These are phyloP conservation scores for Myioborus miniatus DNA, from an alignment of 2,797 vertebrate species.

Conservation along the genomic window DNA sequence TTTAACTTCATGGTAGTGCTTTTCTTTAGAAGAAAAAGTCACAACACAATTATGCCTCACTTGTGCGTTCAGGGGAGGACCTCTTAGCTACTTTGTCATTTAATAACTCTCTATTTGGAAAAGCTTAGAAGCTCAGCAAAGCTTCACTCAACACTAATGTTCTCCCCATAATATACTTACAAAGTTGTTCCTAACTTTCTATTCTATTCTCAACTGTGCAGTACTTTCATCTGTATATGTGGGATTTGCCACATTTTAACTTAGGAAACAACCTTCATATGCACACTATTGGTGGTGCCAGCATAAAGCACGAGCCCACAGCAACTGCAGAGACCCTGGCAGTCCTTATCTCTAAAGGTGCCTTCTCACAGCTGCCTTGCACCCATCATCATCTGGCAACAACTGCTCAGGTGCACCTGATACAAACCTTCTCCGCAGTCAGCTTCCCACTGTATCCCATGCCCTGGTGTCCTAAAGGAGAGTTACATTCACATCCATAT, in stretches of 20 bases:
- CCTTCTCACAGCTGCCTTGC: background rate
- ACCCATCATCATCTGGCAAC: background rate
- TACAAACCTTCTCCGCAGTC: background rate
- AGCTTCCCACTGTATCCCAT: background rate
- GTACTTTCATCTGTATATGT: background rate
- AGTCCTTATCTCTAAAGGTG: too few species aligned
- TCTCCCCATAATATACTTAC: background rate
- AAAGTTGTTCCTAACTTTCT: background rate
- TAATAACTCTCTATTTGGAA: fast-evolving
- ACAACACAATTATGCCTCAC: background rate
- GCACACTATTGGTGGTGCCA: background rate
- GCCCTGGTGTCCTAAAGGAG: background rate
- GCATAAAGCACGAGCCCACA: background rate
- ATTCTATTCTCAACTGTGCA: background rate
- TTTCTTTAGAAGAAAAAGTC: background rate
- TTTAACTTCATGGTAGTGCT: background rate
- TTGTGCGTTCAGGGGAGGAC: background rate
- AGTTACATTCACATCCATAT: fast-evolving
- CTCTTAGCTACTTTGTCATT: background rate
- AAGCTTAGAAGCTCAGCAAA: background rate
- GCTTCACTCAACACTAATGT: background rate
- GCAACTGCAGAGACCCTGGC: background rate
- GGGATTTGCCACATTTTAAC: background rate
- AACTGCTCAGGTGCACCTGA: background rate
- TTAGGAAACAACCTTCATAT: background rate